Conservation (phyloP, 2,113 vertebrate species). For the Solea solea region DNA sequence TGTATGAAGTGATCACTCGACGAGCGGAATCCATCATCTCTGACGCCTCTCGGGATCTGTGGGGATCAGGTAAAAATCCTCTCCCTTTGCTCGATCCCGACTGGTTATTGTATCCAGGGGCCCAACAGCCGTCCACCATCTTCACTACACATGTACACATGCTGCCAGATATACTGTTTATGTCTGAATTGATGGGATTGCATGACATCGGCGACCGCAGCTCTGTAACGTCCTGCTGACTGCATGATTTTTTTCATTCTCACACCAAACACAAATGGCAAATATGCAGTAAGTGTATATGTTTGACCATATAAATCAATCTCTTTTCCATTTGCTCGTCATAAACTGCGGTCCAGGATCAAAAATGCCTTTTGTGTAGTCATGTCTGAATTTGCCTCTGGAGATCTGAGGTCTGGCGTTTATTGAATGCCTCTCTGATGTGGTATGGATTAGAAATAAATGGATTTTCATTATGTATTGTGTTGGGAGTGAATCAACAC, state of each 20-base stretch:
- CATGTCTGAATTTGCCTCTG: neutral
- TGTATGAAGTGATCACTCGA: no score
- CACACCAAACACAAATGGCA: neutral
- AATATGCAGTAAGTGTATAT: neutral
- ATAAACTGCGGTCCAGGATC: slow-evolving; percentile 2
- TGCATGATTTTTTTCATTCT: neutral
- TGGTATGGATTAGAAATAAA: slow-evolving; percentile 26
- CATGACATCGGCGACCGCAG: no score
- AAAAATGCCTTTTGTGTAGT: slow-evolving; percentile 5
- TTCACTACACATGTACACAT: no score
- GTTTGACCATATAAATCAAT: neutral
- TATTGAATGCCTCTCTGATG: slow-evolving; percentile 19
- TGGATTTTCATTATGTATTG: slow-evolving; percentile 9
- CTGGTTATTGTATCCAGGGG: no score
- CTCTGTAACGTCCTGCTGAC: neutral
- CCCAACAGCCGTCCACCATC: no score
- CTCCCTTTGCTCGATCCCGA: no score
- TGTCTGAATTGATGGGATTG: no score
- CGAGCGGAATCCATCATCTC: no score
- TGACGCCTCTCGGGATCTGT: no score
- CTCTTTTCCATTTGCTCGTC: neutral
- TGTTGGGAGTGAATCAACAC: slow-evolving; percentile 37
- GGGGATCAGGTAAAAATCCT: no score
- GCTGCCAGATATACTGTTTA: no score
- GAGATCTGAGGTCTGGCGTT: slow-evolving; percentile 5